These are phyloP conservation scores for Acanthosepion pharaonis DNA, from an alignment of 2,888 invertebrate species.

Conservation along the genomic window DNA sequence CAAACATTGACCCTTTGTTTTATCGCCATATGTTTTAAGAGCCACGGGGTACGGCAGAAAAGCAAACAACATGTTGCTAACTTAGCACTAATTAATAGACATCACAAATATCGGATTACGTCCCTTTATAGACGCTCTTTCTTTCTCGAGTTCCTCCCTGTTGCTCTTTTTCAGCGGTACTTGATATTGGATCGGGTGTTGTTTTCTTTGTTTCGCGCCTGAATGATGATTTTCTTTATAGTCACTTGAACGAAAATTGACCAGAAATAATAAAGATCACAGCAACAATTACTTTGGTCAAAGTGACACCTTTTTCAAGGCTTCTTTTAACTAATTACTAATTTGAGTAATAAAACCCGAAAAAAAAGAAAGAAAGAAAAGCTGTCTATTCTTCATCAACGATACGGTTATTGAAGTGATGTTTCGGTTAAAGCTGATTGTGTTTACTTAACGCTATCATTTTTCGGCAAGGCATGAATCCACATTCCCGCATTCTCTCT, in stretches of 20 bases:
- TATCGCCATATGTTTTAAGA: neutral
- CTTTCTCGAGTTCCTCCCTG: neutral
- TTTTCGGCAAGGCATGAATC: too few species aligned
- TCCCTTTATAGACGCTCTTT: neutral
- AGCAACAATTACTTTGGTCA: neutral
- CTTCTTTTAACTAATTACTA: too few species aligned
- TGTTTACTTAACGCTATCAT: too few species aligned
- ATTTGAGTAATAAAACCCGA: too few species aligned
- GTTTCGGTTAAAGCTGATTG: too few species aligned
- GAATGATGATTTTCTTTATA: neutral
- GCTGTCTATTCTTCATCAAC: too few species aligned
- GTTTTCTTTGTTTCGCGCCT: neutral
- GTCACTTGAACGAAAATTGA: neutral
- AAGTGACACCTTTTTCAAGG: neutral
- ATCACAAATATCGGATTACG: neutral
- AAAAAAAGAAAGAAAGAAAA: too few species aligned
- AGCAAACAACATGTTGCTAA: neutral
- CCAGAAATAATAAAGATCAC: neutral
- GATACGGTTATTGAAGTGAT: too few species aligned
- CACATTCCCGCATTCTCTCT: too few species aligned
- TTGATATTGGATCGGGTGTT: neutral
- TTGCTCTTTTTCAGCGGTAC: neutral
- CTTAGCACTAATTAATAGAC: neutral
- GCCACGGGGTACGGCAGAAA: neutral
- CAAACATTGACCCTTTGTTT: slow-evolving; percentile 22